Evolutionary conservation across 2,888 invertebrate genomes (phyloP).

Genomic region (Drosophila testacea): DNA sequence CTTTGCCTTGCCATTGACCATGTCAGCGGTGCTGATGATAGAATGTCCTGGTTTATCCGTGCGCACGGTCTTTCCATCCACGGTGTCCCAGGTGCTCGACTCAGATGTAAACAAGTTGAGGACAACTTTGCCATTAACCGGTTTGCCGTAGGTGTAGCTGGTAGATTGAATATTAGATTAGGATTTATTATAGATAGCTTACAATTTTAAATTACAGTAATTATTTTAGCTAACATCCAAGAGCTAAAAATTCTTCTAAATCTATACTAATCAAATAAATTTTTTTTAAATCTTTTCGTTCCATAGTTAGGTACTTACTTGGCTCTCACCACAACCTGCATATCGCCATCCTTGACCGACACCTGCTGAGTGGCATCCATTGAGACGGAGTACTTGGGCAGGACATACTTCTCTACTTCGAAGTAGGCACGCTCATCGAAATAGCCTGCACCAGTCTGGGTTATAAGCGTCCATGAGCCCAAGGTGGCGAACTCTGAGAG

Average conservation of each 20-base stretch:
- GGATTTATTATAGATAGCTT: no score
- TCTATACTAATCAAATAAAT: no score
- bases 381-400: constrained; percentile 96
- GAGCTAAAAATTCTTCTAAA: no score
- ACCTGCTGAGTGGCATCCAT: constrained; percentile 93
- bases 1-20: constrained; percentile 82
- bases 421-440: constrained; percentile 77
- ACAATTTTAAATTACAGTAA: no score
- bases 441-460: constrained; percentile 50
- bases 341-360: constrained; percentile 92
- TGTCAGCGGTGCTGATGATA: constrained; percentile 68
- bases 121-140: constrained; percentile 94
- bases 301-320: constrained; percentile 66
- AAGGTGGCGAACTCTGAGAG: constrained; percentile 92
- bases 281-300: no score
- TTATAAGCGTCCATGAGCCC: constrained; percentile 92
- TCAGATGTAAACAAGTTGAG: constrained; percentile 91
- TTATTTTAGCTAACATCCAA: no score
- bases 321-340: constrained; percentile 89
- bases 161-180: no score
- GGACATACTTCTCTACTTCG: constrained; percentile 94
- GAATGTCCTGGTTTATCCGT: constrained; percentile 57
- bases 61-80: constrained; percentile 25
- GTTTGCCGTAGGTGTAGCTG: constrained; percentile 90
- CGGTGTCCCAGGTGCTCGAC: constrained; percentile 37